Percentiles rank a stretch among this genome's conserved stretches.
Conservation (phyloP, 1,140 invertebrate species). For the Mylabris phalerata region DNA sequence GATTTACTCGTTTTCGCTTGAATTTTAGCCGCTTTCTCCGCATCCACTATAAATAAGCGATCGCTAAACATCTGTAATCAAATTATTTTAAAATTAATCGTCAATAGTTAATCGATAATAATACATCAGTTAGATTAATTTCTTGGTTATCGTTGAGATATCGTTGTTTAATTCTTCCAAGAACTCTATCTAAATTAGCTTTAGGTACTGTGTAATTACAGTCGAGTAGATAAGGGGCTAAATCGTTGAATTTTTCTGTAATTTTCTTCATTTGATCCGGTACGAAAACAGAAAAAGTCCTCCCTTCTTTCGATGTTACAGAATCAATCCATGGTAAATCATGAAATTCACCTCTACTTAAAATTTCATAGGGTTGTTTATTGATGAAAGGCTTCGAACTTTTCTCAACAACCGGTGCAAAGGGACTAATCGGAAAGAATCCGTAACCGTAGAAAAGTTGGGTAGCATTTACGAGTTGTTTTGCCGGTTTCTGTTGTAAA, state of each 20-base stretch:
- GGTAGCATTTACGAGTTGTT: conserved; percentile 2
- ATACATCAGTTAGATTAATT: neutral
- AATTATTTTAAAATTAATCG: neutral
- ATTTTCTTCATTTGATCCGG: neutral
- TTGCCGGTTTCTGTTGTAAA: conserved; percentile 10
- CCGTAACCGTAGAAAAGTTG: neutral
- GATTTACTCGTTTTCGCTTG: conserved; percentile 47
- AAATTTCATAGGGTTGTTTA: conserved; percentile 42
- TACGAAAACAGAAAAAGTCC: neutral
- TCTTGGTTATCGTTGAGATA: neutral
- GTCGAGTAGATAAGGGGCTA: conserved; percentile 5
- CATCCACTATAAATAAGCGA: conserved; percentile 48
- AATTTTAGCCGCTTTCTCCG: conserved; percentile 47
- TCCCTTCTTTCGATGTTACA: conserved; percentile 32
- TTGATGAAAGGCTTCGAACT: conserved; percentile 46
- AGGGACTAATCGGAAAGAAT: conserved; percentile 21
- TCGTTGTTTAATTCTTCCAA: conserved; percentile 5
- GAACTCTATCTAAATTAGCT: neutral
- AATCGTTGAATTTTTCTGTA: conserved; percentile 1
- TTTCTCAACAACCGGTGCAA: conserved; percentile 17
- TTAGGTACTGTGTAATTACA: conserved; percentile 6
- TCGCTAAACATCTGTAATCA: conserved; percentile 48
- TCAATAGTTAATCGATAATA: neutral
- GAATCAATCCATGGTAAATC: conserved; percentile 35
- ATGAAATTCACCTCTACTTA: conserved; percentile 40